Evolutionary conservation across 2,113 vertebrate species (phyloP), one percentile per base, ranked within the genome.

Genomic region (Hucho hucho): DNA sequence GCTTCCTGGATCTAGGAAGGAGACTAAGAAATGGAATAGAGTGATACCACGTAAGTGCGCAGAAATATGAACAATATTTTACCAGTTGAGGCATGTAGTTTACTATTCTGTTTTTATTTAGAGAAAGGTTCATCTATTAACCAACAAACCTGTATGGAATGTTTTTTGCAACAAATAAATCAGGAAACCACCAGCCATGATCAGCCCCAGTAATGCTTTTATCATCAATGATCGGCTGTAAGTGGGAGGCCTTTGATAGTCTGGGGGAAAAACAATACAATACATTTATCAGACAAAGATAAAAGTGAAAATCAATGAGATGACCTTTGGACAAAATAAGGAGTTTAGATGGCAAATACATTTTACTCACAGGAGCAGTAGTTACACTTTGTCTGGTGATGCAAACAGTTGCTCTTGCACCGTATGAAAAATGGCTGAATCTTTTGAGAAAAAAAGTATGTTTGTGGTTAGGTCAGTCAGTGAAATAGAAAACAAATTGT

Each of bases 381-480:
- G 61, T 80, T 0, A 4, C 88, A 22, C 0, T 0, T 79, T 76
- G 75, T 66, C 29, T 61, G 12, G 20, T 47, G 32, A 20, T 64
- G 58, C 71, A n/a, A 6, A 82, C 91, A 93, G 69, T 87, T 65
- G 25, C 87, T 85, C 59, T 81, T 72, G 75, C 92, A 93, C 71
- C 69, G 53, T 28, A 69, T 72, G 64, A 92, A 92, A 77, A 89
- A 89, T 18, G 92, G 90, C 58, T 89, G 81, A 74, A 93, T 85
- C 92, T 93, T 76, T 32, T 28, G 59, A 64, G 66, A 7, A 32
- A 75, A 73, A 22, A 26, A 71, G 66, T 80, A 11, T 37, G 28
- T 67, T 16, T 20, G 18, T 20, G 28, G 6, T 67, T n/a, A 67
- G 65, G 37, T 32, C 6, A 67, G 18, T 32, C 2, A 20, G 11